These are phyloP conservation scores for Ectobius pallidus DNA, from an alignment of 2,888 invertebrate genomes.

Conservation along the genomic window DNA sequence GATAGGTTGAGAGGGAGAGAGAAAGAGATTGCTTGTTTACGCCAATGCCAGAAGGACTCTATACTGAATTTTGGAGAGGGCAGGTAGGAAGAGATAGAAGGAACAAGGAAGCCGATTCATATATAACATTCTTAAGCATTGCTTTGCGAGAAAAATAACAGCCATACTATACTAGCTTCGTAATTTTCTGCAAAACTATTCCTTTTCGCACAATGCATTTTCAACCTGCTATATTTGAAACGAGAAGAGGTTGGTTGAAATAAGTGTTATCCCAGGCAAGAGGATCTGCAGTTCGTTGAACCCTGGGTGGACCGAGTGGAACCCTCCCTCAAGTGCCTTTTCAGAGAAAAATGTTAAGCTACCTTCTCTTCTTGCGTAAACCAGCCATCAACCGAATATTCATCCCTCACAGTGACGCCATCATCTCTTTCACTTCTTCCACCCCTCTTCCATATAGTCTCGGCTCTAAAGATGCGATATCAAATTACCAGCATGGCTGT, in stretches of 20 bases:
- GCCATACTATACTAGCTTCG: neutral
- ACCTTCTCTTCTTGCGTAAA: constrained; percentile 15
- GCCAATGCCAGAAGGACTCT: constrained; percentile 33
- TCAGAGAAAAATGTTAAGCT: constrained; percentile 19
- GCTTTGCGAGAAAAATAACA: constrained; percentile 19
- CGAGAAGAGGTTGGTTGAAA: neutral
- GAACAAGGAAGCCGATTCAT: constrained; percentile 19
- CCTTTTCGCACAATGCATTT: too few species aligned
- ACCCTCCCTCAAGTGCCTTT: constrained; percentile 34
- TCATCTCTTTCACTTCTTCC: neutral
- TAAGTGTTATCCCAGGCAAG: neutral
- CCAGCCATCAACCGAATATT: constrained; percentile 29
- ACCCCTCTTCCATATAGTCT: constrained; percentile 6
- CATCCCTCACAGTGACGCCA: constrained; percentile 25
- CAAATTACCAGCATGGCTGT: constrained; percentile 19
- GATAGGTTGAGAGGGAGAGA: neutral
- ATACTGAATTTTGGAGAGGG: constrained; percentile 5
- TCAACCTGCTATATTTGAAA: neutral
- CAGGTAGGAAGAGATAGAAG: neutral
- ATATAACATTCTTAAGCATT: constrained; percentile 17
- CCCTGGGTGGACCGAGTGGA: constrained; percentile 10
- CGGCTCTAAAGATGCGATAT: constrained; percentile 23
- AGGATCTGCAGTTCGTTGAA: constrained; percentile 32
- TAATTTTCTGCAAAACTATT: constrained; percentile 1
- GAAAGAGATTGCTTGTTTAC: constrained; percentile 34